Base-by-base conservation (phyloP, 2,888 invertebrate species). In the Andrena trimmerana region DNA sequence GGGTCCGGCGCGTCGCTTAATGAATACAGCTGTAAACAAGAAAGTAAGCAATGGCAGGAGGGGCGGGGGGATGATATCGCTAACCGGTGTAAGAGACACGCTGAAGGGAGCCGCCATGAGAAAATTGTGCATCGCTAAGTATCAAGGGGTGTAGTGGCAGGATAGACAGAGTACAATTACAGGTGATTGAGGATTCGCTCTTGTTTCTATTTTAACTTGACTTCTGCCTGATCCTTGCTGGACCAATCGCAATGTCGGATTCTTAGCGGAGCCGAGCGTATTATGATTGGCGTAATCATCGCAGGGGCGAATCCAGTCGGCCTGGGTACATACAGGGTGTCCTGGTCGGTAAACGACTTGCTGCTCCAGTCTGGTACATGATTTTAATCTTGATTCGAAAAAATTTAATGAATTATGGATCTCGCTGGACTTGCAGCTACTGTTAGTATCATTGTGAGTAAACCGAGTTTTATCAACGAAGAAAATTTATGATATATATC, bases 241-340 rank as follows among this genome's bases (percentile, higher is more conserved):
- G 72, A 27, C 69, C 88, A 88, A 84, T 88, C 88, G 76, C 84
- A 86, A 86, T 83, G 84, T 77, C 78, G 75, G 50, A 71, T 71
- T 81, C 73, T 86, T 77, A 62, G 59, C 70, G 13, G 52, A 27
- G 27, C 69, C 68, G 33, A 63, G 59, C 66, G 80, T 82, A 86
- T 88, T 88, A 88, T 88, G 85, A 85, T 85, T 83, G 78, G 85
- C 81, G 85, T 88, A 88, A 88, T 86, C 83, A 88, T 82, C 81
- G 78, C 54, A 87, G 52, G 65, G 78, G 68, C 71, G 83, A 85
- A 85, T 87, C 81, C 81, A 60, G 76, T 63, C 73, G 72, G 24
- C 33, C 69, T 62, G 54, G 24, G 63, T 59, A 33, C 33, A 77
- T 80, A 57, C 57, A 24, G 27, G 24, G 57, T 57, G 57, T 57